These are phyloP conservation scores for Sialia sialis DNA, from an alignment of 2,113 vertebrate genomes.

Conservation along the genomic window DNA sequence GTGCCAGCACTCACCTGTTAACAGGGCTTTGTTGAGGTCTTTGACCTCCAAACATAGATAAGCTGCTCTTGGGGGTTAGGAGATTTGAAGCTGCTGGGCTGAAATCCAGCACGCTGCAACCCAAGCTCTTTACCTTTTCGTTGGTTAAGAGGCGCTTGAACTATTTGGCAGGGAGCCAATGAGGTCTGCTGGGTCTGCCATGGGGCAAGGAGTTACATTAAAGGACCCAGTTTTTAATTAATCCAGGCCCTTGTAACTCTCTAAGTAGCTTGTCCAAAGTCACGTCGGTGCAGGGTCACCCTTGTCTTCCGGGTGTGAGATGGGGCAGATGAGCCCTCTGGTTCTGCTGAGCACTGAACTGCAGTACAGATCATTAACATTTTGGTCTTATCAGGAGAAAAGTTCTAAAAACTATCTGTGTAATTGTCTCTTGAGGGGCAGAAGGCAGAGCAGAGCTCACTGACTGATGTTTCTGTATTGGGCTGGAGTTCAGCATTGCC, in stretches of 20 bases:
- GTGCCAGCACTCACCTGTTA: background rate
- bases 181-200: background rate
- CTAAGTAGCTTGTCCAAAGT: background rate
- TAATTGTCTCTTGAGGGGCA: background rate
- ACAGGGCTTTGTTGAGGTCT: slow-evolving; percentile 11
- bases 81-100: slow-evolving; percentile 34
- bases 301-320: fast-evolving
- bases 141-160: slow-evolving; percentile 63
- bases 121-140: slow-evolving; percentile 58
- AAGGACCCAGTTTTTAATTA: slow-evolving; percentile 35
- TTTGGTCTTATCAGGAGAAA: background rate
- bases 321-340: background rate
- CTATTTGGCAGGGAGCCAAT: slow-evolving; percentile 48
- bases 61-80: slow-evolving; percentile 15
- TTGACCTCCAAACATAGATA: slow-evolving; percentile 31
- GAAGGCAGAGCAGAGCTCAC: background rate
- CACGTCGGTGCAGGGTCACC: fast-evolving
- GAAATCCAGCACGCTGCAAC: background rate
- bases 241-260: background rate
- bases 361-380: background rate
- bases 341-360: background rate
- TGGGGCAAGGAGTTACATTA: background rate
- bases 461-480: background rate
- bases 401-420: background rate
- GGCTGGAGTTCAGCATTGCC: background rate